phyloP scores from a whole-genome alignment of 2,113 vertebrate species.

The Forbesichthys papilliferus region DNA sequence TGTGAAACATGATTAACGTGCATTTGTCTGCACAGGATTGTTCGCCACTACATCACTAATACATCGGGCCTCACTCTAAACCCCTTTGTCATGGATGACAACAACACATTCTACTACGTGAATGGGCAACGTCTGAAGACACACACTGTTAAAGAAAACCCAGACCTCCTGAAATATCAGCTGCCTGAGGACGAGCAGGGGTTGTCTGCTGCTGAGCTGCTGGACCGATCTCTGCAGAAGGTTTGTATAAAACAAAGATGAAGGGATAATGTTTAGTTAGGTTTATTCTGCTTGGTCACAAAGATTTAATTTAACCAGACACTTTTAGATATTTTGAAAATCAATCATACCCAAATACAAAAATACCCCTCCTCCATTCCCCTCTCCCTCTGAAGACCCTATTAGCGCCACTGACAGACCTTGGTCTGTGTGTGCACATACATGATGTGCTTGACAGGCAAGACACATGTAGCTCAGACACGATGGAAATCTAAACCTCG shows the following conservation, averaged over 20 bases:
- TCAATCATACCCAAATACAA: too few relatives aligned
- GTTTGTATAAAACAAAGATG: background rate
- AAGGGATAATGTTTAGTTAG: too few relatives aligned
- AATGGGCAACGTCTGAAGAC: slow-evolving; percentile 1
- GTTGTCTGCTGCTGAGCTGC: slow-evolving; percentile 1
- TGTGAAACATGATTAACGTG: background rate
- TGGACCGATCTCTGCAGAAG: slow-evolving; percentile 33
- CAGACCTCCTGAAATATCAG: slow-evolving; percentile 18
- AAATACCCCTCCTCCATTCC: too few relatives aligned
- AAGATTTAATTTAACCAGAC: background rate
- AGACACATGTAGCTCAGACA: too few relatives aligned
- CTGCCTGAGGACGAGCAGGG: background rate
- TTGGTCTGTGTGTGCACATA: too few relatives aligned
- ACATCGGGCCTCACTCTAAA: slow-evolving; percentile 24
- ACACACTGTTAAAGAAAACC: background rate
- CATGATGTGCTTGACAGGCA: too few relatives aligned
- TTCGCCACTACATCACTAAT: background rate
- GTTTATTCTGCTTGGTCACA: background rate
- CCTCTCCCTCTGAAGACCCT: too few relatives aligned
- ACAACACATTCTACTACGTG: slow-evolving; percentile 40
- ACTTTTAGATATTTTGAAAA: background rate
- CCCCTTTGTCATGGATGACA: slow-evolving; percentile 26
- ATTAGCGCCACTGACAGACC: too few relatives aligned
- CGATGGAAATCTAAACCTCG: too few relatives aligned
- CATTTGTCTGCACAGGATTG: slow-evolving; percentile 25